A percentile compares a stretch with the other conserved stretches of the same genome.
Conservation (phyloP, 2,888 invertebrate genomes). For the Helicoverpa assulta region DNA sequence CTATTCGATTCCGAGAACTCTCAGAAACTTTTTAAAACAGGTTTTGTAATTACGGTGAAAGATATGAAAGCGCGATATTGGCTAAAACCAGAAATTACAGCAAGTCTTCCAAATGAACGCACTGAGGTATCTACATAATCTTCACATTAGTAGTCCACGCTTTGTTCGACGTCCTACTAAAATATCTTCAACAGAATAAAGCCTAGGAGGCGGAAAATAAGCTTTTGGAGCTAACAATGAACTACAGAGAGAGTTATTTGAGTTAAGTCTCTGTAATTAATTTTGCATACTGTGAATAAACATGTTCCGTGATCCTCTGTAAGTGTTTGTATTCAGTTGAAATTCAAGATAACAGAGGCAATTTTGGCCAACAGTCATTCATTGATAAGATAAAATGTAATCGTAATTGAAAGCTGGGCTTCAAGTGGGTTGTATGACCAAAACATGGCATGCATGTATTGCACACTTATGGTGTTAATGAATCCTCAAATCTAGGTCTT, state of each 20-base stretch:
- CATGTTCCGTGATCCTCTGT: conserved; percentile 17
- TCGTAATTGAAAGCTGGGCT: conserved; percentile 21
- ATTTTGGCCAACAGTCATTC: conserved; percentile 23
- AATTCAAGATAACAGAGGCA: conserved; percentile 24
- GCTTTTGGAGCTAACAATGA: conserved; percentile 62
- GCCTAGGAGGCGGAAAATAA: conserved; percentile 65
- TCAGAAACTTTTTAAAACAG: conserved; percentile 45
- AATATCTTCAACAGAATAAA: conserved; percentile 62
- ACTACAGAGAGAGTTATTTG: conserved; percentile 52
- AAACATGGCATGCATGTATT: background rate
- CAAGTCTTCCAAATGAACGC: conserved; percentile 57
- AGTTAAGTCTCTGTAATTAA: conserved; percentile 57
- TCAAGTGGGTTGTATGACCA: background rate
- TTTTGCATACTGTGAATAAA: conserved; percentile 56
- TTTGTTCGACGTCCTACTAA: conserved; percentile 61
- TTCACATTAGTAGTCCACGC: conserved; percentile 61
- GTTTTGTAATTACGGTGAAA: conserved; percentile 55
- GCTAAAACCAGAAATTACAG: conserved; percentile 58
- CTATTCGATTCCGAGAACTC: conserved; percentile 51
- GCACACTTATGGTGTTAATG: background rate
- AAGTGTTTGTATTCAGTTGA: conserved; percentile 19
- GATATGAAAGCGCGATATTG: conserved; percentile 60
- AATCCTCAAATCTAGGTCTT: background rate
- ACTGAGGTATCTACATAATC: conserved; percentile 62
- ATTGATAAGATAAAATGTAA: conserved; percentile 5